Evolutionary conservation across 92 coral and sea anemone genomes (phyloP).

Genomic region (Anthopleura xanthogrammica): DNA sequence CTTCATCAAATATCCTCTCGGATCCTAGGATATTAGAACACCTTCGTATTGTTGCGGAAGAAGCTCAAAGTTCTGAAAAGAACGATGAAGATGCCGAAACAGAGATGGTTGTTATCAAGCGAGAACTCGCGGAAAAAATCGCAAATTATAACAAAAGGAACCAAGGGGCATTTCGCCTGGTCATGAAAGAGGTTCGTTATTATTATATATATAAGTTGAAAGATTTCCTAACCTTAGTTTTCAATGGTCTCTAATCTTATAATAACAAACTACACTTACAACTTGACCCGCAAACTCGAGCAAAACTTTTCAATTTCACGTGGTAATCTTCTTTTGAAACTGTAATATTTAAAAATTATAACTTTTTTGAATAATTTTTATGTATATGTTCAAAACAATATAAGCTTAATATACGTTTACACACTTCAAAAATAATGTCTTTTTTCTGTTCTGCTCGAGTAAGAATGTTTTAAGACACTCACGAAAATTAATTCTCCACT

Average conservation of each 20-base stretch:
- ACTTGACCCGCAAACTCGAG: background rate
- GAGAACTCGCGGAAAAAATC: conserved; percentile 89
- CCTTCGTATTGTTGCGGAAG: conserved; percentile 95
- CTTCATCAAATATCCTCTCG: conserved; percentile 87
- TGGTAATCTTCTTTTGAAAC: background rate
- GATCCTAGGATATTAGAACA: conserved; percentile 96
- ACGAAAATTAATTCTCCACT: background rate
- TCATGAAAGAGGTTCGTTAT: conserved; percentile 74
- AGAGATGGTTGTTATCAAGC: conserved; percentile 77
- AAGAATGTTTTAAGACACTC: background rate
- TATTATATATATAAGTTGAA: background rate
- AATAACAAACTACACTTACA: conserved; percentile 7
- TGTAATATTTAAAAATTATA: background rate
- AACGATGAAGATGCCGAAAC: conserved; percentile 72
- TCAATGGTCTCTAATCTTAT: conserved; percentile 9
- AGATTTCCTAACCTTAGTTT: background rate
- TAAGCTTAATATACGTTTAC: background rate
- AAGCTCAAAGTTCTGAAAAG: conserved; percentile 82
- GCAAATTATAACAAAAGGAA: conserved; percentile 84
- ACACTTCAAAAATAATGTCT: conserved; percentile 14
- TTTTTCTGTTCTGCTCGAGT: conserved; percentile 30
- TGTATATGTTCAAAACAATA: background rate
- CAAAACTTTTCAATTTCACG: background rate
- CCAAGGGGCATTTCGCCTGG: conserved; percentile 94
- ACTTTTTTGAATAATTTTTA: background rate